phyloP scores from a whole-genome alignment of 2,113 vertebrate species.

The Rhinopomastus cyanomelas region DNA sequence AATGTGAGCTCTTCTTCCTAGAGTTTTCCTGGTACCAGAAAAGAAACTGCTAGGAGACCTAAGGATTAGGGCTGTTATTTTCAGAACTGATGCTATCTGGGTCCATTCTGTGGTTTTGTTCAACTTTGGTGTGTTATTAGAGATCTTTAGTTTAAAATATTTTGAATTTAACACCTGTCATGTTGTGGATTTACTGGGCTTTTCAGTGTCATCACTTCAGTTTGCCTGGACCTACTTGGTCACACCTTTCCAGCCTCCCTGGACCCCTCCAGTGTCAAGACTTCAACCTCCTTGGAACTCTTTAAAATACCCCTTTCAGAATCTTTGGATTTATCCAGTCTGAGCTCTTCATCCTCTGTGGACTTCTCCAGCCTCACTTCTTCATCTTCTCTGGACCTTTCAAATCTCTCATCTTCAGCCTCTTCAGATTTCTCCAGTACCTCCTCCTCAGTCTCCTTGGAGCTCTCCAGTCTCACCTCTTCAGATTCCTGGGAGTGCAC shows the following conservation, averaged over 20 bases:
- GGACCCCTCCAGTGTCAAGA: conserved; percentile 57
- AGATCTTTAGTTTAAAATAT: background rate
- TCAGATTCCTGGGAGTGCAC: conserved; percentile 60
- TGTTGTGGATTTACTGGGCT: conserved; percentile 9
- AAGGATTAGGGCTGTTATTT: background rate
- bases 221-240: conserved; percentile 29
- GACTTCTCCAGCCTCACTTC: conserved; percentile 45
- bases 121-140: background rate
- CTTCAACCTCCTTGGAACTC: conserved; percentile 54
- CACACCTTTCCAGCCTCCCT: conserved; percentile 56
- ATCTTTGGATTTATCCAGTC: conserved; percentile 58
- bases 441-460: conserved; percentile 54
- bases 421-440: conserved; percentile 47
- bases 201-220: conserved; percentile 45
- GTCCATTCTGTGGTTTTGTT: background rate
- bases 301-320: conserved; percentile 62
- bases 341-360: conserved; percentile 63
- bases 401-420: conserved; percentile 43
- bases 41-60: background rate
- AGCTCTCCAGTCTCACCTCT: conserved; percentile 58
- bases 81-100: background rate
- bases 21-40: background rate
- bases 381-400: conserved; percentile 64
- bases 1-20: background rate
- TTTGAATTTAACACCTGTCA: background rate